Conservation (phyloP, 1,140 invertebrate species). For the Panagrolaimus sp. region DNA sequence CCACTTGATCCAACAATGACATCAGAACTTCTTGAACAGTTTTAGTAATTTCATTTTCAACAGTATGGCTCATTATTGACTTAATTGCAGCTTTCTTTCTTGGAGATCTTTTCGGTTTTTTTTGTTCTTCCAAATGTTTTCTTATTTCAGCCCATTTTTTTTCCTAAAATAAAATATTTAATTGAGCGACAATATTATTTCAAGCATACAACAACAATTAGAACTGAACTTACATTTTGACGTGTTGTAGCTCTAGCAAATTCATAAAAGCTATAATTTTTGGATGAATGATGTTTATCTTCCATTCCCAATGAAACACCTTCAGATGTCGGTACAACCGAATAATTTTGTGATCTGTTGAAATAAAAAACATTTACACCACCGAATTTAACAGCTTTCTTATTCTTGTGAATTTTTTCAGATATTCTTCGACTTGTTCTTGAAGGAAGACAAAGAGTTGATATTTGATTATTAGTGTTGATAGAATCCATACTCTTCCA, state of each 20-base stretch:
- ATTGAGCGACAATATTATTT: not conserved
- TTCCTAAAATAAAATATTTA: not conserved
- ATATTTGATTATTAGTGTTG: not conserved
- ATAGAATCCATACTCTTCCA: too few species aligned
- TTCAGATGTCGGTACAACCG: not conserved
- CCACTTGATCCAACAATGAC: not conserved
- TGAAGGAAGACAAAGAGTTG: not conserved
- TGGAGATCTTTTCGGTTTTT: not conserved
- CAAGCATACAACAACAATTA: not conserved
- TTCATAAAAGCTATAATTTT: conserved; percentile 9
- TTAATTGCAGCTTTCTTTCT: not conserved
- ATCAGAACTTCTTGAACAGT: not conserved
- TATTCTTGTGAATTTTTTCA: not conserved
- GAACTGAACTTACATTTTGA: not conserved
- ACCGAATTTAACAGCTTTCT: conserved; percentile 1
- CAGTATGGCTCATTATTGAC: not conserved
- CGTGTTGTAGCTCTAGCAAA: not conserved
- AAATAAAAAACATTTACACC: conserved; percentile 9
- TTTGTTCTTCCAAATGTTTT: conserved; percentile 11
- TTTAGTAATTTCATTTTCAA: too few species aligned
- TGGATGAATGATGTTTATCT: conserved; percentile 7
- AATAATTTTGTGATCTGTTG: not conserved
- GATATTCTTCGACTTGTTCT: conserved; percentile 4
- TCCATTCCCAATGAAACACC: conserved; percentile 4
- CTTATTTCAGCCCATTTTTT: not conserved